Evolutionary conservation across 2,888 invertebrate genomes (phyloP).

Genomic region (Athalia rosae): DNA sequence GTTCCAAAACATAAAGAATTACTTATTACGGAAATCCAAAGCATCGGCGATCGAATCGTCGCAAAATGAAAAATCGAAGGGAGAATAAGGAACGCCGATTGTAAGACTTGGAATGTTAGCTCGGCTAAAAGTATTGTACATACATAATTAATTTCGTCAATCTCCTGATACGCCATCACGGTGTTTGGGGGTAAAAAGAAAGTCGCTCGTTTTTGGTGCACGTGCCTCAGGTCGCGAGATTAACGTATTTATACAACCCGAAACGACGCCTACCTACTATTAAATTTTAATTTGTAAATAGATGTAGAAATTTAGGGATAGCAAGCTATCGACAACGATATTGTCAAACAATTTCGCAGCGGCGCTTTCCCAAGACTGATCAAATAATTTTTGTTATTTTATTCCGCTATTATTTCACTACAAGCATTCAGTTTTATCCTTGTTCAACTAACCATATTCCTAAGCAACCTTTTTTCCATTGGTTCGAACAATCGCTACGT

Average conservation of each 20-base stretch:
- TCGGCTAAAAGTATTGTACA: not conserved
- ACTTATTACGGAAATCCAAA: conserved; percentile 70
- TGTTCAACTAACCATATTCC: not conserved
- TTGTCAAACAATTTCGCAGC: not conserved
- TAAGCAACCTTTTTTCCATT: not conserved
- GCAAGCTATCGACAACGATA: conserved; percentile 25
- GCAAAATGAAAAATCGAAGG: conserved; percentile 10
- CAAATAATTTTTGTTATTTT: conserved; percentile 33
- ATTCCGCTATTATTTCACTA: conserved; percentile 20
- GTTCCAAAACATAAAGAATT: conserved; percentile 81
- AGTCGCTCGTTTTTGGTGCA: too few species aligned
- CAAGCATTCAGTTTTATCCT: not conserved
- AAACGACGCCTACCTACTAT: not conserved
- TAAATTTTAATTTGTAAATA: conserved; percentile 37
- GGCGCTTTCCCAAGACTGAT: conserved; percentile 33
- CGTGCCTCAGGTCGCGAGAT: too few species aligned
- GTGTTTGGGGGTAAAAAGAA: too few species aligned
- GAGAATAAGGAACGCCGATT: conserved; percentile 6
- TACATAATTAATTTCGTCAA: too few species aligned
- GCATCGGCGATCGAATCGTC: conserved; percentile 7
- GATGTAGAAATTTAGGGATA: not conserved
- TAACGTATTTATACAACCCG: too few species aligned
- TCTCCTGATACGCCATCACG: too few species aligned
- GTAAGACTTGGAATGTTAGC: not conserved
- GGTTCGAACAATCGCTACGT: too few species aligned